These are phyloP conservation scores for Boulengeromyrus knoepffleri DNA, from an alignment of 2,113 vertebrate genomes.

Conservation along the genomic window DNA sequence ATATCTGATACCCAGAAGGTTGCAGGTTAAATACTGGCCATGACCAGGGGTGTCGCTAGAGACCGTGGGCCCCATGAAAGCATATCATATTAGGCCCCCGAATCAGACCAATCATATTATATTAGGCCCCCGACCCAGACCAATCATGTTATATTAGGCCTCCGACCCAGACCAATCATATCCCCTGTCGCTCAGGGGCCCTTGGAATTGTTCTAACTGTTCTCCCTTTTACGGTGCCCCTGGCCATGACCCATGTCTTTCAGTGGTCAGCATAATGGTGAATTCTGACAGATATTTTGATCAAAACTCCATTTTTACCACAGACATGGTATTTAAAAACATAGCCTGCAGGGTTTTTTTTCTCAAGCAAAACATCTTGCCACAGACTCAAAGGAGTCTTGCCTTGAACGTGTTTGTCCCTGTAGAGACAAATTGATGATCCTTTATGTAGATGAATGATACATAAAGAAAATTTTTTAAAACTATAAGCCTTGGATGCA, in stretches of 20 bases:
- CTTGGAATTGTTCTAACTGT: too few relatives aligned
- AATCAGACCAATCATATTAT: too few relatives aligned
- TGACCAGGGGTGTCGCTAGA: not conserved
- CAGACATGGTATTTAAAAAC: not conserved
- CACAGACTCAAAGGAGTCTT: not conserved
- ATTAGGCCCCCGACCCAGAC: not conserved
- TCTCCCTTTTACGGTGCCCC: too few relatives aligned
- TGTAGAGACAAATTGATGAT: not conserved
- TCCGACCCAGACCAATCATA: not conserved
- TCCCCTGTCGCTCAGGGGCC: too few relatives aligned
- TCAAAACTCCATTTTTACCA: not conserved
- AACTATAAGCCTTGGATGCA: not conserved
- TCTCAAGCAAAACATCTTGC: not conserved
- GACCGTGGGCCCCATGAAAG: not conserved
- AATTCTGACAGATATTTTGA: not conserved
- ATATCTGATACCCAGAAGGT: not conserved
- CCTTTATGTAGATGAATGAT: not conserved
- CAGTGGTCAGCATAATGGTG: not conserved
- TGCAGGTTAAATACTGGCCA: not conserved
- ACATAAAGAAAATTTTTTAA: not conserved
- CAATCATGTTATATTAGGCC: too few relatives aligned
- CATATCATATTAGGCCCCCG: not conserved
- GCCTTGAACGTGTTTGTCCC: not conserved
- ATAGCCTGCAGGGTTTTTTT: not conserved
- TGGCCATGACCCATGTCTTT: not conserved